These are phyloP conservation scores for Caradrina kadenii DNA, from an alignment of 2,888 invertebrate genomes.

Conservation along the genomic window DNA sequence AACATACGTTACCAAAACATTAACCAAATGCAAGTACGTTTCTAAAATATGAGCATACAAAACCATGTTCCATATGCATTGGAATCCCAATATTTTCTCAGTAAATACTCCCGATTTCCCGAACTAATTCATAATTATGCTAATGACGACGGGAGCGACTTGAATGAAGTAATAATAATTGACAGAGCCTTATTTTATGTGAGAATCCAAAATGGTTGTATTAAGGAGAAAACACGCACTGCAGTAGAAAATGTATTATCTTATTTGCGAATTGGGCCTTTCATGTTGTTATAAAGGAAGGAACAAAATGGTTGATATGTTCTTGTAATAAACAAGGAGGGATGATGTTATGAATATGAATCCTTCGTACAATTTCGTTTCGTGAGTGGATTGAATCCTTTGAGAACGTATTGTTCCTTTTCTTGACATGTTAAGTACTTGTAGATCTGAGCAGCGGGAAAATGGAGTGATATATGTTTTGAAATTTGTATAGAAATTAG, in stretches of 20 bases:
- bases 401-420: constrained; percentile 55
- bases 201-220: constrained; percentile 79
- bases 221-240: constrained; percentile 84
- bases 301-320: constrained; percentile 70
- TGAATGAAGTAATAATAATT: constrained; percentile 64
- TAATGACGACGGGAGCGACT: constrained; percentile 52
- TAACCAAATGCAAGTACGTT: background rate
- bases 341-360: constrained; percentile 69
- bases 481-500: constrained; percentile 20
- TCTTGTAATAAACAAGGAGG: constrained; percentile 73
- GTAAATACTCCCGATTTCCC: constrained; percentile 47
- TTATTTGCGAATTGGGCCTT: constrained; percentile 77
- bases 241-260: constrained; percentile 74
- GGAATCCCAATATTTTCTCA: constrained; percentile 46
- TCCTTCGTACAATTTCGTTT: constrained; percentile 60
- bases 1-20: constrained; percentile 25
- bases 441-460: constrained; percentile 24
- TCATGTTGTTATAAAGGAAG: constrained; percentile 77
- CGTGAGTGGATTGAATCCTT: constrained; percentile 61
- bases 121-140: constrained; percentile 54
- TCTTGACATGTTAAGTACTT: constrained; percentile 48
- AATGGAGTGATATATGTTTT: constrained; percentile 23
- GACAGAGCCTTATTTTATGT: constrained; percentile 52
- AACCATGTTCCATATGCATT: constrained; percentile 28
- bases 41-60: constrained; percentile 21